Percentiles rank a stretch among this genome's conserved stretches.
Conservation (phyloP, 2,797 vertebrate species). For the Setipinna tenuifilis region DNA sequence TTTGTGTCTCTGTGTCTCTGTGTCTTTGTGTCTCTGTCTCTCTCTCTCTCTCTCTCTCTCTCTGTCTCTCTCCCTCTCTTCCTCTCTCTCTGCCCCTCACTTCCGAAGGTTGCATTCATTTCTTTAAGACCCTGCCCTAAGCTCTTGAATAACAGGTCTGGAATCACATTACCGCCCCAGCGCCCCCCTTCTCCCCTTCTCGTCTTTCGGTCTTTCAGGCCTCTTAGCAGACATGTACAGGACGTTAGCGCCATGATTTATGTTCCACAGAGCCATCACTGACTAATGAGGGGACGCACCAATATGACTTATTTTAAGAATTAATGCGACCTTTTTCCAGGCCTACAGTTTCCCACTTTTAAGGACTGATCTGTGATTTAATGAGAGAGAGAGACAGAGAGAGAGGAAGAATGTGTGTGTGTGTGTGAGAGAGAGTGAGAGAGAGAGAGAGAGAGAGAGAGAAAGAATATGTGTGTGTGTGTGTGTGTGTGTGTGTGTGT, state of each 20-base stretch:
- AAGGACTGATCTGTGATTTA: slow-evolving; percentile 44
- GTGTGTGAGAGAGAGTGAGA: background rate
- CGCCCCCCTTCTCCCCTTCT: background rate
- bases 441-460: background rate
- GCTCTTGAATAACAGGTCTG: slow-evolving; percentile 13
- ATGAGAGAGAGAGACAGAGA: slow-evolving; percentile 40
- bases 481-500: too few relatives aligned
- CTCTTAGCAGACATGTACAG: background rate
- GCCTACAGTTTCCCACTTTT: slow-evolving; percentile 40
- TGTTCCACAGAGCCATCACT: slow-evolving; percentile 13
- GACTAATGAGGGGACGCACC: slow-evolving; percentile 42
- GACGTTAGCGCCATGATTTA: background rate
- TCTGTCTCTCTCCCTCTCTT: background rate
- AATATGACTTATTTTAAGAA: slow-evolving; percentile 41
- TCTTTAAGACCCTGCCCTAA: background rate
- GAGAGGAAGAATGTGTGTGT: background rate
- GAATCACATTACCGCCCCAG: slow-evolving; percentile 7
- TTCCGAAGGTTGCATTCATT: background rate
- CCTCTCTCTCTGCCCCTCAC: background rate
- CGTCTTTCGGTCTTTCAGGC: background rate
- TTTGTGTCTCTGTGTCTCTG: background rate
- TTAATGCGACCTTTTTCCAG: slow-evolving; percentile 49
- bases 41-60: background rate
- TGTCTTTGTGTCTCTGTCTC: too few relatives aligned
- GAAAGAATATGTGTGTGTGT: background rate